These are phyloP conservation scores for Tetramorium bicarinatum DNA, from an alignment of 2,888 invertebrate species.

Conservation along the genomic window DNA sequence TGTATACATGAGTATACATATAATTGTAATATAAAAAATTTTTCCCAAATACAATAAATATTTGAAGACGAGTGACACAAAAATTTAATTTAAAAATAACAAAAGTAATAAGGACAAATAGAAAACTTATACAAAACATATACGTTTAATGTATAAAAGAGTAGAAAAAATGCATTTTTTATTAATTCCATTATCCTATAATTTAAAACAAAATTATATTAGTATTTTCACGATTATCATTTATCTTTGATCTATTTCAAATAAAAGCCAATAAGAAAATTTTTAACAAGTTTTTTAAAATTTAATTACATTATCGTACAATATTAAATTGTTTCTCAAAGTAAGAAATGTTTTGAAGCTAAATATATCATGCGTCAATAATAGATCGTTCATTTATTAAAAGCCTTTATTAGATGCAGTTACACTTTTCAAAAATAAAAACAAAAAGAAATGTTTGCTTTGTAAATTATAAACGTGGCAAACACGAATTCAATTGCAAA, in stretches of 20 bases:
- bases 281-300: background rate
- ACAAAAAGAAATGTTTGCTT: background rate
- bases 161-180: background rate
- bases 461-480: background rate
- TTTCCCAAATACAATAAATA: background rate
- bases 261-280: background rate
- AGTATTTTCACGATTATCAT: background rate
- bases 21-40: too few relatives aligned
- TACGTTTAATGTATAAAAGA: background rate
- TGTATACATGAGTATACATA: too few relatives aligned
- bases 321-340: background rate
- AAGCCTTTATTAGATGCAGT: background rate
- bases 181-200: background rate
- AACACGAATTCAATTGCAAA: background rate
- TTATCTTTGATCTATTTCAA: background rate
- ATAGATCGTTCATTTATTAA: slow-evolving; percentile 8
- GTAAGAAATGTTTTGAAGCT: background rate
- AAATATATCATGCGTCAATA: background rate
- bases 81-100: background rate
- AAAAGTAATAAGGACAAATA: background rate
- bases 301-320: background rate
- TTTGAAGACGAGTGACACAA: too few relatives aligned
- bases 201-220: background rate
- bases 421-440: background rate
- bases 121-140: background rate